Percentiles rank a stretch among this genome's conserved stretches.
These are phyloP conservation scores for Anhinga anhinga DNA, from an alignment of 2,113 vertebrate species.

Conservation along the genomic window DNA sequence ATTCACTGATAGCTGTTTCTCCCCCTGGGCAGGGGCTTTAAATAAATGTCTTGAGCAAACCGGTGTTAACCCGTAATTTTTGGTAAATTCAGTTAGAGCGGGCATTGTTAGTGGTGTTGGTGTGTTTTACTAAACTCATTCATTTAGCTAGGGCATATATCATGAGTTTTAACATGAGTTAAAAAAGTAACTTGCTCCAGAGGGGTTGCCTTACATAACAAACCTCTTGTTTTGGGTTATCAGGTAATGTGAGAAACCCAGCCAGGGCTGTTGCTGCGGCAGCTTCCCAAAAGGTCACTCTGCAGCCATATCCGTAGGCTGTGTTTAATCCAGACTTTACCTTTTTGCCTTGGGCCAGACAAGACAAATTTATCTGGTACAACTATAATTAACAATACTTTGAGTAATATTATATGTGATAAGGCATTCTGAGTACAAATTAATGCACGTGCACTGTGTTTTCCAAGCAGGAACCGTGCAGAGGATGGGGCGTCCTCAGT, in stretches of 20 bases:
- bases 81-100: background rate
- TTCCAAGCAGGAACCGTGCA: background rate
- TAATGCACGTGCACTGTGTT: rapidly evolving
- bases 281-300: background rate
- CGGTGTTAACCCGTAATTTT: background rate
- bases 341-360: background rate
- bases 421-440: background rate
- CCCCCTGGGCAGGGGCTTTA: background rate
- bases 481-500: background rate
- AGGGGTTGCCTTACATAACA: background rate
- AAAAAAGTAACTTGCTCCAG: background rate
- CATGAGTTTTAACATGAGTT: background rate
- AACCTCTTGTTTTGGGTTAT: background rate
- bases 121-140: background rate
- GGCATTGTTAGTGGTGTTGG: no score
- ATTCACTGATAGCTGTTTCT: rapidly evolving
- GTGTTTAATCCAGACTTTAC: background rate
- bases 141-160: background rate
- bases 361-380: background rate
- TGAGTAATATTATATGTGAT: background rate
- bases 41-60: background rate
- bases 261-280: background rate
- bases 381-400: background rate
- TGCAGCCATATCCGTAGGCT: rapidly evolving
- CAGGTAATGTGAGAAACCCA: background rate